Evolutionary conservation across 92 coral and sea anemone species (phyloP).

Genomic region (Diadumene lineata): DNA sequence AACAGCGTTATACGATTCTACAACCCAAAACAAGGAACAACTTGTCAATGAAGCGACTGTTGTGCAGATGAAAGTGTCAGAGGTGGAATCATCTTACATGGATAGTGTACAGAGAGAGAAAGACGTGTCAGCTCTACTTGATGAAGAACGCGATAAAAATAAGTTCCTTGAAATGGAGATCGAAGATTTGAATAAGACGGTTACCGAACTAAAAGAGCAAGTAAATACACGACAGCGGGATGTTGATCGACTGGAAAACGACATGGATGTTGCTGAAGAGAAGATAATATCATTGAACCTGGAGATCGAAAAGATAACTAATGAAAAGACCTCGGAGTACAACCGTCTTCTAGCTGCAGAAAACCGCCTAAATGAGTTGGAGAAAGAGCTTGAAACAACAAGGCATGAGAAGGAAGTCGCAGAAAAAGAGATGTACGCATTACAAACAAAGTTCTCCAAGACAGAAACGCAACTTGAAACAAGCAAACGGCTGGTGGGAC

Average conservation of each 20-base stretch:
- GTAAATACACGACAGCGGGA: constrained; percentile 63
- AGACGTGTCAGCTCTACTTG: constrained; percentile 54
- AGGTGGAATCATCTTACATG: constrained; percentile 81
- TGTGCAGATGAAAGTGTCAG: constrained; percentile 65
- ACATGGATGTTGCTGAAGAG: constrained; percentile 95
- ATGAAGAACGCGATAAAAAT: constrained; percentile 71
- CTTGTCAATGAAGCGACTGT: constrained; percentile 71
- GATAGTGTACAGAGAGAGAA: constrained; percentile 65
- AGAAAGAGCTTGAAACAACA: constrained; percentile 78
- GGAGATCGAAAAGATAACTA: constrained; percentile 82
- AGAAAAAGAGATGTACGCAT: constrained; percentile 77
- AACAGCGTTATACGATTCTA: constrained; percentile 58
- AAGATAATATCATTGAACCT: constrained; percentile 81
- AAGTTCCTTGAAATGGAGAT: constrained; percentile 65
- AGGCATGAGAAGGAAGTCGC: constrained; percentile 81
- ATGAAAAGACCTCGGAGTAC: constrained; percentile 79
- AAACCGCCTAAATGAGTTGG: constrained; percentile 81
- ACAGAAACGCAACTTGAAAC: constrained; percentile 93
- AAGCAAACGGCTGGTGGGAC: constrained; percentile 69
- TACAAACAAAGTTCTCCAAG: constrained; percentile 78
- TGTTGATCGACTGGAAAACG: constrained; percentile 79
- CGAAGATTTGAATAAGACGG: constrained; percentile 53
- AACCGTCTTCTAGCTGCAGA: constrained; percentile 80
- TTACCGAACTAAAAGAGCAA: constrained; percentile 43
- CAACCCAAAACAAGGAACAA: constrained; percentile 65